Evolutionary conservation across 2,888 invertebrate genomes (phyloP).

Genomic region (Alsophila aescularia): DNA sequence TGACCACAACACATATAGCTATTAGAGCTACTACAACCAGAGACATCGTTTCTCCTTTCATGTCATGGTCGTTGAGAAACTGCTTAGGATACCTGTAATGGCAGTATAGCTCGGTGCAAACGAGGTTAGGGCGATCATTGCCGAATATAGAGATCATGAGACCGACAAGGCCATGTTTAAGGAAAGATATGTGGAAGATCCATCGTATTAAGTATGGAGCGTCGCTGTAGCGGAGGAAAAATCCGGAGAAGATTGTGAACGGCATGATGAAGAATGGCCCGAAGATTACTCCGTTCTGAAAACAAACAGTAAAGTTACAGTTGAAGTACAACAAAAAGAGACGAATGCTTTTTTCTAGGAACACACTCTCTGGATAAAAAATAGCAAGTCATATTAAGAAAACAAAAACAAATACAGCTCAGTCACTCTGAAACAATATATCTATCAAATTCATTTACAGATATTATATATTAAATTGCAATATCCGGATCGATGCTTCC

Average conservation of each 20-base stretch:
- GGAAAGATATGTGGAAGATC: slow-evolving; percentile 94
- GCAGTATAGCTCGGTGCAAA: slow-evolving; percentile 90
- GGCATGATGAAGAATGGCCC: slow-evolving; percentile 95
- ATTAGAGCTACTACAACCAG: slow-evolving; percentile 87
- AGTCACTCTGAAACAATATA: no score
- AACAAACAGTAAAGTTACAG: slow-evolving; percentile 40
- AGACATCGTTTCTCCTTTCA: slow-evolving; percentile 87
- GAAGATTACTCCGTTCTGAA: slow-evolving; percentile 94
- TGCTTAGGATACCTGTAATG: slow-evolving; percentile 88
- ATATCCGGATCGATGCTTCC: no score
- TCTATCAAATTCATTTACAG: no score
- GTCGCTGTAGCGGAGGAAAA: slow-evolving; percentile 93
- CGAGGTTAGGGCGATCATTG: slow-evolving; percentile 89
- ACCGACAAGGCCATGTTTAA: slow-evolving; percentile 95
- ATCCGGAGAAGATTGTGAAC: slow-evolving; percentile 95
- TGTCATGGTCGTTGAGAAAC: slow-evolving; percentile 90
- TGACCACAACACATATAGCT: slow-evolving; percentile 85
- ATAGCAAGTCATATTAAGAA: no score
- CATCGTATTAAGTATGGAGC: slow-evolving; percentile 91
- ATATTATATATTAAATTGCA: no score
- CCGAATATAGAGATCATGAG: slow-evolving; percentile 93
- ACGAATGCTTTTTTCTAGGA: no score
- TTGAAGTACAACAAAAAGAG: neutral
- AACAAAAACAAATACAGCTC: no score
- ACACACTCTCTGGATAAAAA: no score